Evolutionary conservation across 2,888 invertebrate species (phyloP).

Genomic region (Spisula solida): DNA sequence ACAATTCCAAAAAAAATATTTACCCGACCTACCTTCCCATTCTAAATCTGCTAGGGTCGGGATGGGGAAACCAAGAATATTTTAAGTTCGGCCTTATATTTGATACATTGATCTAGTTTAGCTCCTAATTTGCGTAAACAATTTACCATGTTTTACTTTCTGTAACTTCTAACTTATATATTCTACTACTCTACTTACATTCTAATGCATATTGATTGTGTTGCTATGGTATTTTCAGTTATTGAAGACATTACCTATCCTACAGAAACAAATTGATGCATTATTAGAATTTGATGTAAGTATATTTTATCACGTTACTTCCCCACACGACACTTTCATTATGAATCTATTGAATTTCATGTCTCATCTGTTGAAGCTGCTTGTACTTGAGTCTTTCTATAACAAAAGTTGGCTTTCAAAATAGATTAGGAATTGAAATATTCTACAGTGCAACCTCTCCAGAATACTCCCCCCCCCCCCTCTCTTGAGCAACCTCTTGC

Average conservation of each 20-base stretch:
- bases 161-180: not conserved
- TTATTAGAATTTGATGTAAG: slow-evolving; percentile 96
- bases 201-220: not conserved
- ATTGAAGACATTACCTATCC: slow-evolving; percentile 97
- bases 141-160: not conserved
- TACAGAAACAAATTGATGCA: slow-evolving; percentile 98
- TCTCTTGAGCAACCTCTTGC: not conserved
- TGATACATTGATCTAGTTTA: too few species aligned
- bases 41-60: too few species aligned
- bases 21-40: too few species aligned
- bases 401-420: too few species aligned
- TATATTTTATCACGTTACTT: slow-evolving; percentile 51
- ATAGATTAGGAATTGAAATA: too few species aligned
- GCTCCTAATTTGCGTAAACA: too few species aligned
- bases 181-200: not conserved
- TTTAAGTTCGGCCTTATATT: too few species aligned
- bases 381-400: too few species aligned
- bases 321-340: not conserved
- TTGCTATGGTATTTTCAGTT: slow-evolving; percentile 88
- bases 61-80: too few species aligned
- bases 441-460: too few species aligned
- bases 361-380: not conserved
- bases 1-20: too few species aligned
- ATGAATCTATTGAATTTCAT: not conserved
- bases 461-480: too few species aligned